Evolutionary conservation across 2,888 invertebrate genomes (phyloP).

Genomic region (Quadriops clusia): DNA sequence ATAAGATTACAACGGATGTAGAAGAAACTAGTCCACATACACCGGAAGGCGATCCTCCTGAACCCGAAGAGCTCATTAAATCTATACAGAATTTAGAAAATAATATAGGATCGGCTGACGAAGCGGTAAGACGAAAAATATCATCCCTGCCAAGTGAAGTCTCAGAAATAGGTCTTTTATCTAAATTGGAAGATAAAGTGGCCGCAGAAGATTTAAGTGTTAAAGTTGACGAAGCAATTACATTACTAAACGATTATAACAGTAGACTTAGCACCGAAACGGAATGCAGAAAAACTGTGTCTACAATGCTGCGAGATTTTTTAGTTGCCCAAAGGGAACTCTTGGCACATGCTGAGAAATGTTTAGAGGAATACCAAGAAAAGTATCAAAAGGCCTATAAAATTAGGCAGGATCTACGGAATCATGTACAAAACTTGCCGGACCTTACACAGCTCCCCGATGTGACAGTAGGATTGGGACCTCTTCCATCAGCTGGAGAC

Average conservation of each 20-base stretch:
- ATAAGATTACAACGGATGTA: conserved; percentile 37
- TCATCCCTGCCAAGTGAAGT: conserved; percentile 90
- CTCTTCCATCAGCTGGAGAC: conserved; percentile 90
- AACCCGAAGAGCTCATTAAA: conserved; percentile 86
- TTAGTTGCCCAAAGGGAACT: conserved; percentile 77
- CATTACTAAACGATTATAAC: conserved; percentile 81
- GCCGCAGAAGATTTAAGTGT: conserved; percentile 65
- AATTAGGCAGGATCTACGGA: conserved; percentile 79
- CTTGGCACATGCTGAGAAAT: conserved; percentile 73
- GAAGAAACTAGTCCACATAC: conserved; percentile 70
- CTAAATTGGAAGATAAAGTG: conserved; percentile 76
- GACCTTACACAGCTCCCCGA: conserved; percentile 86
- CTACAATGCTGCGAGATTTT: conserved; percentile 79
- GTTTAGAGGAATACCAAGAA: conserved; percentile 83
- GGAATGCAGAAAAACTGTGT: conserved; percentile 77
- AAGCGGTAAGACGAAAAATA: conserved; percentile 81
- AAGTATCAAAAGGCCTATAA: conserved; percentile 78
- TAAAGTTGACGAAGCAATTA: conserved; percentile 81
- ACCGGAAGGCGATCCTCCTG: conserved; percentile 76
- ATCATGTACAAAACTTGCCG: conserved; percentile 86
- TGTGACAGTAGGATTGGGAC: conserved; percentile 84
- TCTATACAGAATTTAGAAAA: conserved; percentile 76
- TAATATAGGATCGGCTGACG: conserved; percentile 91
- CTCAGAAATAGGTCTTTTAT: conserved; percentile 76
- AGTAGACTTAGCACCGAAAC: conserved; percentile 73